These are phyloP conservation scores for Ophion slaviceki DNA, from an alignment of 2,888 invertebrate genomes.

Conservation along the genomic window DNA sequence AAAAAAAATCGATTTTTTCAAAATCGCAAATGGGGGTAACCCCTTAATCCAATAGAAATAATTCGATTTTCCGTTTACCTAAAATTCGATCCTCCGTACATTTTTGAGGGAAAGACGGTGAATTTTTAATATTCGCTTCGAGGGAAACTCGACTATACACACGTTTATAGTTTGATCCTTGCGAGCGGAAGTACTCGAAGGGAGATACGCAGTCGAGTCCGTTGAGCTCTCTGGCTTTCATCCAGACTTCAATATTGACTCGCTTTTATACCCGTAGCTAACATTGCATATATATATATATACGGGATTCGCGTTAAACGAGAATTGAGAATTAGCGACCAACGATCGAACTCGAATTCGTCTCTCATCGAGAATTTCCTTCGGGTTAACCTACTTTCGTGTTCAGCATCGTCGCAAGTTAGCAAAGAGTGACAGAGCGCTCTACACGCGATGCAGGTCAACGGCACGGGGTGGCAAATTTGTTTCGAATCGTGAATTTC, in stretches of 20 bases:
- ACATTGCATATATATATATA: background rate
- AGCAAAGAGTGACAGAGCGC: background rate
- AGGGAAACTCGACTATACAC: conserved; percentile 15
- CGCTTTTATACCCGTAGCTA: conserved; percentile 27
- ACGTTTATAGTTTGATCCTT: conserved; percentile 15
- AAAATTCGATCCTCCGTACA: background rate
- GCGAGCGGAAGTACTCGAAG: conserved; percentile 33
- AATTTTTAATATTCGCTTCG: background rate
- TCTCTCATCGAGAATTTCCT: conserved; percentile 25
- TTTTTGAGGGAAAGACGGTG: background rate
- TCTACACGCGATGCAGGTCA: background rate
- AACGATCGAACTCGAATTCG: conserved; percentile 45
- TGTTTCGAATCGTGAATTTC: no score
- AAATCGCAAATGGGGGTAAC: no score
- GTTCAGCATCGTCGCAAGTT: background rate
- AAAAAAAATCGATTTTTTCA: no score
- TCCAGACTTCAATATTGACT: conserved; percentile 65
- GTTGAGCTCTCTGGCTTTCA: conserved; percentile 58
- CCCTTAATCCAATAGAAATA: background rate
- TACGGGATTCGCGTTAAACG: conserved; percentile 51
- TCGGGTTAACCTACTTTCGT: conserved; percentile 40
- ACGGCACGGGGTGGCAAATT: background rate
- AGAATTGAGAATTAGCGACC: conserved; percentile 60
- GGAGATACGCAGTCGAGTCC: conserved; percentile 41
- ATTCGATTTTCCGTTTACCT: background rate